A percentile compares a stretch with the other conserved stretches of the same genome.
Evolutionary conservation across 2,113 vertebrate species (phyloP).

Genomic region (Cololabis saira): DNA sequence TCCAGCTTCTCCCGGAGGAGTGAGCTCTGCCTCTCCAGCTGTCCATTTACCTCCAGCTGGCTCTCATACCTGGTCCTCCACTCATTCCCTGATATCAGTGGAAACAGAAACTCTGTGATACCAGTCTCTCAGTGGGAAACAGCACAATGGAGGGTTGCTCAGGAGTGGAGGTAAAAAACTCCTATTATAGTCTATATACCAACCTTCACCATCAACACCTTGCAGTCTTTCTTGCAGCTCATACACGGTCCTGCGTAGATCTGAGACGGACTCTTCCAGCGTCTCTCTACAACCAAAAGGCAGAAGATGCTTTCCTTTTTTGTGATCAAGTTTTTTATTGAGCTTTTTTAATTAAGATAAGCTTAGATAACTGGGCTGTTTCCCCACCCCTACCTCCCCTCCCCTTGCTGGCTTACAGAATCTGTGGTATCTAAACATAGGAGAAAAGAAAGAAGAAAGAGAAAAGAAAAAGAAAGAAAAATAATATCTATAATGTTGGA

Average conservation of each 20-base stretch:
- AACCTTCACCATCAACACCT: conserved; percentile 73
- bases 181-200: neutral
- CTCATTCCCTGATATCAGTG: conserved; percentile 77
- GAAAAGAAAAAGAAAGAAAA: too few relatives aligned
- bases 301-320: too few relatives aligned
- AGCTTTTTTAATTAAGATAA: too few relatives aligned
- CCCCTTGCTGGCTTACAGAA: too few relatives aligned
- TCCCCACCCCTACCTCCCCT: too few relatives aligned
- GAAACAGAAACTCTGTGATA: neutral
- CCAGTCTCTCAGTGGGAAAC: neutral
- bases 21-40: conserved; percentile 86
- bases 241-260: conserved; percentile 66
- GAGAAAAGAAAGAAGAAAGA: too few relatives aligned
- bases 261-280: conserved; percentile 74
- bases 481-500: too few relatives aligned
- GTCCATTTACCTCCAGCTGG: conserved; percentile 87
- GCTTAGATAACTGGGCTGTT: too few relatives aligned
- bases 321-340: too few relatives aligned
- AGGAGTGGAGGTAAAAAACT: too few relatives aligned
- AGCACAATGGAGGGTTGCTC: too few relatives aligned
- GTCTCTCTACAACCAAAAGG: conserved; percentile 62
- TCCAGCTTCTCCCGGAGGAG: conserved; percentile 83
- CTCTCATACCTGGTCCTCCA: conserved; percentile 91
- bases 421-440: too few relatives aligned
- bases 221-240: conserved; percentile 74